A percentile compares a stretch with the other conserved stretches of the same genome.
Conservation (phyloP, 2,113 vertebrate species). For the Chloebia gouldiae region DNA sequence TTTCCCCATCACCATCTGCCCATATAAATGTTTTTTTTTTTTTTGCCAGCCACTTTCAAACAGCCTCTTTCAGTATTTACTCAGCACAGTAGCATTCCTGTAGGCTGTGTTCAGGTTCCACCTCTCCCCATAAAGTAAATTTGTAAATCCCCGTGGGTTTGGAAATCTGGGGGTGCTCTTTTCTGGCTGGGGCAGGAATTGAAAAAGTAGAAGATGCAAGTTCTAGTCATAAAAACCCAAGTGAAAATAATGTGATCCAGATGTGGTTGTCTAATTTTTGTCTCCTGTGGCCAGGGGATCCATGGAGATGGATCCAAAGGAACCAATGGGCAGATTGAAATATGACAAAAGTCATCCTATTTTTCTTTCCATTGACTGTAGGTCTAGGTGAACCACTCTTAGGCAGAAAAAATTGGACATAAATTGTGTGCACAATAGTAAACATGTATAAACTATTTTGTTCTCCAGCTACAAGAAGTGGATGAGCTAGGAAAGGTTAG, state of each 20-base stretch:
- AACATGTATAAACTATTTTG: rapidly evolving
- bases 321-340: neutral
- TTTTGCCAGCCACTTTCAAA: neutral
- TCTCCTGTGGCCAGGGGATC: neutral
- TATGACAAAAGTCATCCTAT: neutral
- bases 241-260: rapidly evolving
- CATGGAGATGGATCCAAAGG: neutral
- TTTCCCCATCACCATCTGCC: neutral
- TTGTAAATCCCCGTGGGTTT: neutral
- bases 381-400: neutral
- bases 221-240: neutral
- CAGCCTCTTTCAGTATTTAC: neutral
- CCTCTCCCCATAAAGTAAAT: rapidly evolving
- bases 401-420: neutral
- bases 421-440: neutral
- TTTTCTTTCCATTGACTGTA: neutral
- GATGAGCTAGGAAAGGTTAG: neutral
- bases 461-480: neutral
- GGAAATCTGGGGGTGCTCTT: rapidly evolving
- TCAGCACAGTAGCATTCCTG: rapidly evolving
- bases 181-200: neutral
- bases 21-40: neutral
- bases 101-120: neutral
- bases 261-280: neutral
- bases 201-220: neutral